These are phyloP conservation scores for Zonotrichia leucophrys DNA, from an alignment of 2,113 vertebrate species.

Conservation along the genomic window DNA sequence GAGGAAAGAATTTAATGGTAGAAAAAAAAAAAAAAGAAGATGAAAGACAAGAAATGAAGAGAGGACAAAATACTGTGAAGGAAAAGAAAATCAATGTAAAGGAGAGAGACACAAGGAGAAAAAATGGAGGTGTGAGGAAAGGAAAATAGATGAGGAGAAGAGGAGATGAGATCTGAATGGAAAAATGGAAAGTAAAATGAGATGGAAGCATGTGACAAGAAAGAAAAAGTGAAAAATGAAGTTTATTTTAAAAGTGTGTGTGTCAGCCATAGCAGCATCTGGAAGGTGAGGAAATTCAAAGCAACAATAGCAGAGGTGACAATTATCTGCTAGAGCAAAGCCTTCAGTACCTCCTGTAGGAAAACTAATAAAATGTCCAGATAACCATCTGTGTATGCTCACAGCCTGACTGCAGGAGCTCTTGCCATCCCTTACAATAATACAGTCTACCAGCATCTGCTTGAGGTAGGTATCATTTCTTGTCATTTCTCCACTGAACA, in stretches of 20 bases:
- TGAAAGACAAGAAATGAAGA: neutral
- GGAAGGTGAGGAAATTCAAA: neutral
- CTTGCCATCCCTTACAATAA: neutral
- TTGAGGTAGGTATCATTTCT: neutral
- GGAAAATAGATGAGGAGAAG: neutral
- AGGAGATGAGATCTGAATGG: neutral
- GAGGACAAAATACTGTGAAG: neutral
- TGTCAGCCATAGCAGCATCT: neutral
- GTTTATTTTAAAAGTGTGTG: neutral
- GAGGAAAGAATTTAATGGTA: neutral
- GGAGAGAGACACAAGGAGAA: neutral
- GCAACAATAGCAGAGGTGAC: neutral
- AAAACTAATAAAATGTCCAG: neutral
- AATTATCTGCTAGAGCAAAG: neutral
- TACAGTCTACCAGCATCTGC: neutral
- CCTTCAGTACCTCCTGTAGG: neutral
- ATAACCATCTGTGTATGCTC: neutral
- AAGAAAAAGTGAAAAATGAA: neutral
- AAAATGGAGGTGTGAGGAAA: neutral
- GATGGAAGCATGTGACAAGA: neutral
- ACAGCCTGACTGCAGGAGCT: neutral
- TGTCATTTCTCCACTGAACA: neutral
- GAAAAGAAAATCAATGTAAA: neutral
- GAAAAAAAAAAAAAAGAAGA: neutral
- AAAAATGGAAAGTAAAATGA: neutral